phyloP scores from a whole-genome alignment of 2,113 vertebrate genomes.

The Zosterops borbonicus region DNA sequence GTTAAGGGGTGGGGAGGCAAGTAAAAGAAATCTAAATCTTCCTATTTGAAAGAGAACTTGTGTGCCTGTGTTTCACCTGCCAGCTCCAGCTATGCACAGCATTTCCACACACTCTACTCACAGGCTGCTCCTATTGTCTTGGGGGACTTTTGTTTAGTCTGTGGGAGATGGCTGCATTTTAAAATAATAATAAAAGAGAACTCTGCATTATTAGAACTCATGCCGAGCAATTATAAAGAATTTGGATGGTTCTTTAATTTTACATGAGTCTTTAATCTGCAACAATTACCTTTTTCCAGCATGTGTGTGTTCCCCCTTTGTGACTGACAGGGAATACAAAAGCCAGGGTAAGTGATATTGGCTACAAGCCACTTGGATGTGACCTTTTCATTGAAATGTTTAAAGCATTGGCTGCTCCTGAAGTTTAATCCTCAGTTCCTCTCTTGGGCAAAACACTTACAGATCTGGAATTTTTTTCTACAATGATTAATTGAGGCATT shows the following conservation, averaged over 20 bases:
- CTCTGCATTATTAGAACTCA: slow-evolving; percentile 5
- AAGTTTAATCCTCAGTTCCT: not conserved
- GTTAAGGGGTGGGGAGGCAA: not conserved
- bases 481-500: not conserved
- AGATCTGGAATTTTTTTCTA: not conserved
- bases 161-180: slow-evolving; percentile 1
- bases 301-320: not conserved
- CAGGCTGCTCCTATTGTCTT: slow-evolving; percentile 18
- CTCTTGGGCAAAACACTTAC: not conserved
- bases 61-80: slow-evolving; percentile 30
- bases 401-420: not conserved
- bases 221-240: slow-evolving; percentile 27
- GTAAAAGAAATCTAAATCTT: not conserved
- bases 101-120: not conserved
- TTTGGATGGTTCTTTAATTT: slow-evolving; percentile 30
- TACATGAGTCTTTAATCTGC: not conserved
- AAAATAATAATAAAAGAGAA: slow-evolving; percentile 10
- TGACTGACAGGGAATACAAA: not conserved
- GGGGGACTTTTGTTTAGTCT: slow-evolving; percentile 59
- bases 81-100: slow-evolving; percentile 18
- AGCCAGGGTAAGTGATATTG: not conserved
- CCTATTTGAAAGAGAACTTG: not conserved
- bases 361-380: not conserved
- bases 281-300: slow-evolving; percentile 2
- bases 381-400: not conserved